Conservation (phyloP, 2,797 vertebrate species). For the Clarias pachynema region DNA sequence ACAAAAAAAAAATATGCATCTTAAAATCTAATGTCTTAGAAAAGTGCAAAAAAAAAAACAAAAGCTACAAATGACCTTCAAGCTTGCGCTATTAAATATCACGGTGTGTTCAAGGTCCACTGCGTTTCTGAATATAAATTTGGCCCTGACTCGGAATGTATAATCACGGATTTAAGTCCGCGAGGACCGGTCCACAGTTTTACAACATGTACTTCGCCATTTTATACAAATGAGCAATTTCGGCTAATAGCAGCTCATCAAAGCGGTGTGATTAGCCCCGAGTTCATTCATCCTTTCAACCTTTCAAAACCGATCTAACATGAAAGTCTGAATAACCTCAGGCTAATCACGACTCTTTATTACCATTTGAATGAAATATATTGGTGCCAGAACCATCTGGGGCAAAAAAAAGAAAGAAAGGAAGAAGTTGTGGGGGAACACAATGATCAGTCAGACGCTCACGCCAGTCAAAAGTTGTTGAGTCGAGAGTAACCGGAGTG, state of each 20-base stretch:
- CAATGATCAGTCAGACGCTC: not conserved
- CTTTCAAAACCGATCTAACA: conserved; percentile 25
- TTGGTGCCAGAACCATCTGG: conserved; percentile 3
- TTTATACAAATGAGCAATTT: conserved; percentile 36
- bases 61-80: conserved; percentile 25
- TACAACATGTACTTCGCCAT: conserved; percentile 20
- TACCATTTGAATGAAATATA: conserved; percentile 27
- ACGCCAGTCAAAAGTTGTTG: not conserved
- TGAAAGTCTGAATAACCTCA: conserved; percentile 28
- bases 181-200: not conserved
- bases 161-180: conserved; percentile 17
- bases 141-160: conserved; percentile 13
- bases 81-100: conserved; percentile 16
- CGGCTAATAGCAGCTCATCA: conserved; percentile 31
- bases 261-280: conserved; percentile 23
- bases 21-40: not conserved
- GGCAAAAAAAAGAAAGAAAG: not conserved
- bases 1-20: not conserved
- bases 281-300: conserved; percentile 38
- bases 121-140: conserved; percentile 27
- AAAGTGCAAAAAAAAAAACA: not conserved
- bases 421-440: not conserved
- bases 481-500: not conserved
- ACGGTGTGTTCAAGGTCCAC: not conserved
- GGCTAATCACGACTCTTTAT: conserved; percentile 32